A percentile compares a stretch with the other conserved stretches of the same genome.
Evolutionary conservation across 2,797 vertebrate species (phyloP).

Genomic region (Euphonia xanthogaster): DNA sequence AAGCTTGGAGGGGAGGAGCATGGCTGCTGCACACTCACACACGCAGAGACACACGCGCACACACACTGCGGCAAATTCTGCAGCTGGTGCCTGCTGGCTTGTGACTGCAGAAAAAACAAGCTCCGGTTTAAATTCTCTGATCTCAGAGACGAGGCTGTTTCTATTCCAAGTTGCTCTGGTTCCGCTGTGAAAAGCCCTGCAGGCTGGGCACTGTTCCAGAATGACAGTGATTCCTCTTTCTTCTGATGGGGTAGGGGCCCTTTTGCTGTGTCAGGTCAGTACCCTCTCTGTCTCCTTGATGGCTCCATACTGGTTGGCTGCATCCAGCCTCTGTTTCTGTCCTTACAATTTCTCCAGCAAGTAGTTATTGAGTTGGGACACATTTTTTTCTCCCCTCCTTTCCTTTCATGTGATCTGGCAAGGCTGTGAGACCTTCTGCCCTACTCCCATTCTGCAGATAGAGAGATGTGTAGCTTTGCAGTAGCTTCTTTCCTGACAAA

Average conservation of each 20-base stretch:
- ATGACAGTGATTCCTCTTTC: background rate
- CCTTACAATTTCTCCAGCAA: background rate
- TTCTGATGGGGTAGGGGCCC: background rate
- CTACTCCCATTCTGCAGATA: background rate
- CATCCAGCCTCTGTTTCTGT: background rate
- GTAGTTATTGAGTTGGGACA: background rate
- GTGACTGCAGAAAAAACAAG: slow-evolving; percentile 68
- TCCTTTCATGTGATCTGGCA: background rate
- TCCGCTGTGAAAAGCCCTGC: slow-evolving; percentile 12
- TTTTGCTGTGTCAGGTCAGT: background rate
- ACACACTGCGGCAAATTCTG: slow-evolving; percentile 77
- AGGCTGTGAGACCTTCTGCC: background rate
- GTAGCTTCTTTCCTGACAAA: background rate
- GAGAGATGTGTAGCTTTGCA: background rate
- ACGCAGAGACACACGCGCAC: slow-evolving; percentile 33
- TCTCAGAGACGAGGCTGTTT: slow-evolving; percentile 43
- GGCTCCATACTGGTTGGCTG: background rate
- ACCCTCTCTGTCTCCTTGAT: background rate
- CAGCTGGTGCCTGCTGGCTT: slow-evolving; percentile 70
- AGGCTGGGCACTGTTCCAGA: slow-evolving; percentile 14
- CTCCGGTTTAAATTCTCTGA: slow-evolving; percentile 45
- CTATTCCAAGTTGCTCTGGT: slow-evolving; percentile 49
- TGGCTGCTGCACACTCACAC: slow-evolving; percentile 54
- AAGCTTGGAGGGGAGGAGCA: slow-evolving; percentile 66
- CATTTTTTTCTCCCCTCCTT: background rate